Evolutionary conservation across 2,797 vertebrate genomes (phyloP).

Genomic region (Sebastes minor): DNA sequence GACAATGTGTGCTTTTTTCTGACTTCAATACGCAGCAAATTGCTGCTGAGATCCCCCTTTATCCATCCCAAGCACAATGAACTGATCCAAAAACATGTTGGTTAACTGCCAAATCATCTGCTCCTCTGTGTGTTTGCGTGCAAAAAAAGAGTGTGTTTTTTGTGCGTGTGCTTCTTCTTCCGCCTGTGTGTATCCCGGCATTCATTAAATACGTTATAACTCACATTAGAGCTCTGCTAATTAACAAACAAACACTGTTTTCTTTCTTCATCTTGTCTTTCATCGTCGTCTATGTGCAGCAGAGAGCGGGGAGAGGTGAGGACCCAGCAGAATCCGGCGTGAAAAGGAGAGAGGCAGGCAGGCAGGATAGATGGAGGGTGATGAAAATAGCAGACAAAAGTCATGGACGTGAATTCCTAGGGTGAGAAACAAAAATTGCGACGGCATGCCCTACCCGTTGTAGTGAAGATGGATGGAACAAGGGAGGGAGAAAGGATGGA

Average conservation of each 20-base stretch:
- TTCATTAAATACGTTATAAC: constrained; percentile 24
- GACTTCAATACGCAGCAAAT: constrained; percentile 16
- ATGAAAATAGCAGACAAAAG: constrained; percentile 26
- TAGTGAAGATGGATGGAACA: constrained; percentile 26
- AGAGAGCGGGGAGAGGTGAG: background rate
- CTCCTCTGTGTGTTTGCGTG: background rate
- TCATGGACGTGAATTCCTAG: constrained; percentile 29
- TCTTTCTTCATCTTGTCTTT: constrained; percentile 10
- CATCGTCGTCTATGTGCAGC: background rate
- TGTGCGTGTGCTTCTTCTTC: background rate
- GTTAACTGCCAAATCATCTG: constrained; percentile 26
- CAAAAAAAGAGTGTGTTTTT: background rate
- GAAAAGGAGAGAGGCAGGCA: background rate
- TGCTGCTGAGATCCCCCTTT: constrained; percentile 15
- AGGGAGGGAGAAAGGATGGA: constrained; percentile 11
- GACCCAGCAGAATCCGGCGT: background rate
- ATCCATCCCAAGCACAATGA: constrained; percentile 9
- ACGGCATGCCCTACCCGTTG: background rate
- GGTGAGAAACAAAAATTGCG: constrained; percentile 16
- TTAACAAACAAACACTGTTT: constrained; percentile 22
- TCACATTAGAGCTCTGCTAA: constrained; percentile 29
- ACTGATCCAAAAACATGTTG: constrained; percentile 35
- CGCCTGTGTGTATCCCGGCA: background rate
- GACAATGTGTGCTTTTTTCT: background rate
- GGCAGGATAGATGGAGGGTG: background rate